Conservation (phyloP, 2,113 vertebrate species). For the Calidris pygmaea region DNA sequence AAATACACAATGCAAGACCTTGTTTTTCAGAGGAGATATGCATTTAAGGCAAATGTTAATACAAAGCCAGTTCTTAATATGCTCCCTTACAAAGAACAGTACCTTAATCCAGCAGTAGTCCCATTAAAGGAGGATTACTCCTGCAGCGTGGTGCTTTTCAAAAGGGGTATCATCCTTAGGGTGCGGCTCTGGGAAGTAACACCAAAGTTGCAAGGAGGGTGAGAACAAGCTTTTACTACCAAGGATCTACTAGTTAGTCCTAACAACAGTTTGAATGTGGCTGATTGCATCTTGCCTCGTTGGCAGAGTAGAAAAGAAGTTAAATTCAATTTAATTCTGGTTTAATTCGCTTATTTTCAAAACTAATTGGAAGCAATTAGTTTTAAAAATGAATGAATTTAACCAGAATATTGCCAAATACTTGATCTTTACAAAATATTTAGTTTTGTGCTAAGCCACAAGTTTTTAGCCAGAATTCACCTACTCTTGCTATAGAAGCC, state of each 20-base stretch:
- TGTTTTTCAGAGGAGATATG: background rate
- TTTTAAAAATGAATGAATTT: background rate
- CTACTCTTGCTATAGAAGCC: background rate
- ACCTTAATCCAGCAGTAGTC: background rate
- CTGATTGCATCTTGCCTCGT: background rate
- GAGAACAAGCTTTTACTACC: background rate
- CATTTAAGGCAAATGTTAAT: background rate
- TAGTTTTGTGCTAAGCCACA: background rate
- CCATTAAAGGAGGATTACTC: background rate
- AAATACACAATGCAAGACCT: background rate
- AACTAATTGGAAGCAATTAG: background rate
- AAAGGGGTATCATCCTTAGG: background rate
- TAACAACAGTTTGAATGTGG: background rate
- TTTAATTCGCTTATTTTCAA: too few species aligned
- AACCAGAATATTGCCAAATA: background rate
- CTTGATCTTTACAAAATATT: background rate
- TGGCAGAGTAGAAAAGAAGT: background rate
- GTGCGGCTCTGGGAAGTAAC: background rate
- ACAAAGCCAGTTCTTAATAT: background rate
- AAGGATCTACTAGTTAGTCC: background rate
- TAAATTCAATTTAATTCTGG: too few species aligned
- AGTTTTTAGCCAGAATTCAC: conserved; percentile 10
- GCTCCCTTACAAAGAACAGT: background rate
- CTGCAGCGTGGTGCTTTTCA: background rate
- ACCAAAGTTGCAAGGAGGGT: background rate